A percentile compares a stretch with the other conserved stretches of the same genome.
Evolutionary conservation across 2,888 invertebrate genomes (phyloP).

Genomic region (Malacosoma neustria): DNA sequence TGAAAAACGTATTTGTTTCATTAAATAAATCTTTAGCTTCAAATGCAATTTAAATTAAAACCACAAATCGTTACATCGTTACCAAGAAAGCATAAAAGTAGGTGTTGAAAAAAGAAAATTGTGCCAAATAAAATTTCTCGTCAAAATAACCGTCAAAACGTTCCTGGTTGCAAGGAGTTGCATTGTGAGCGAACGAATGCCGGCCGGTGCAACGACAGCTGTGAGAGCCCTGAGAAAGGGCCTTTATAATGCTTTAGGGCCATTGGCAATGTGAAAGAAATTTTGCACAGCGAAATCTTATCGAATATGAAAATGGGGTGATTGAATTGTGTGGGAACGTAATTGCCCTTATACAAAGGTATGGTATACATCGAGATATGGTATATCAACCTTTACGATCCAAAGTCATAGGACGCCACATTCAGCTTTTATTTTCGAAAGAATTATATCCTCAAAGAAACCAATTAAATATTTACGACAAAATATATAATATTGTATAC

Average conservation of each 20-base stretch:
- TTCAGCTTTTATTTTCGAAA: too few species aligned
- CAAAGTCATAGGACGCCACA: too few species aligned
- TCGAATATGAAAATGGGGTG: conserved; percentile 14
- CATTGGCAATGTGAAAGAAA: conserved; percentile 18
- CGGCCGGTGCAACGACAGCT: conserved; percentile 49
- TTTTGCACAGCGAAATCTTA: conserved; percentile 23
- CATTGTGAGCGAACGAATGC: conserved; percentile 27
- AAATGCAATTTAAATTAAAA: too few species aligned
- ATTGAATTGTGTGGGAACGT: conserved; percentile 17
- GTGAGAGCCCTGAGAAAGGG: conserved; percentile 39
- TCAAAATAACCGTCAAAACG: conserved; percentile 35
- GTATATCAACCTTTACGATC: too few species aligned
- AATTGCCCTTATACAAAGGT: too few species aligned
- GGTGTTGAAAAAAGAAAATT: conserved; percentile 7
- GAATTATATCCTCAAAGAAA: too few species aligned
- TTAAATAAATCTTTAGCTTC: too few species aligned
- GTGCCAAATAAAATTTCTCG: conserved; percentile 21
- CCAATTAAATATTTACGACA: too few species aligned
- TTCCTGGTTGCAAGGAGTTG: conserved; percentile 26
- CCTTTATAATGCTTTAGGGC: conserved; percentile 15
- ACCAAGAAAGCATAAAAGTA: not conserved
- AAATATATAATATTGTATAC: too few species aligned
- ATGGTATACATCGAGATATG: too few species aligned
- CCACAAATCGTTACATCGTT: too few species aligned
- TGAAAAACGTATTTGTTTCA: too few species aligned